Conservation (phyloP, 2,797 vertebrate species). For the Sebastes iracundus region DNA sequence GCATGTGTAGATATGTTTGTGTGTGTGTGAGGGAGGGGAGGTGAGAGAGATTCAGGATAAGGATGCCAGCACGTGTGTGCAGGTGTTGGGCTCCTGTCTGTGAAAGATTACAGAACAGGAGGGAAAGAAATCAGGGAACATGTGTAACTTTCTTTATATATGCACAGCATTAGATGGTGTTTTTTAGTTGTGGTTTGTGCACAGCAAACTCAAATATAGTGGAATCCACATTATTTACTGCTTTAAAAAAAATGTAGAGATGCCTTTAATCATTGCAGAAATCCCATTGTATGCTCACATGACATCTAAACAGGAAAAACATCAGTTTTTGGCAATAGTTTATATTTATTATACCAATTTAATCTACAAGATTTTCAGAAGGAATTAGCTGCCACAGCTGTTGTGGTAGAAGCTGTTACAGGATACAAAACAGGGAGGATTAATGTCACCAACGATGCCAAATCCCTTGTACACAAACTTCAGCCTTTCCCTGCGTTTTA, state of each 20-base stretch:
- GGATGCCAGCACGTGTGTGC: not conserved
- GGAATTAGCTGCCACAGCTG: slow-evolving; percentile 15
- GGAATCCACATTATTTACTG: not conserved
- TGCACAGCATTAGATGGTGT: not conserved
- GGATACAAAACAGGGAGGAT: slow-evolving; percentile 42
- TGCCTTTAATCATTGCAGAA: not conserved
- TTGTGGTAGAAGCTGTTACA: slow-evolving; percentile 6
- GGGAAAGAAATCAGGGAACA: not conserved
- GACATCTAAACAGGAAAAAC: not conserved
- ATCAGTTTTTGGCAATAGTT: not conserved
- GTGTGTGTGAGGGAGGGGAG: not conserved
- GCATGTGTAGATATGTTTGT: not conserved
- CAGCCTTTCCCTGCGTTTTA: not conserved
- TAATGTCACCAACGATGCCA: slow-evolving; percentile 52
- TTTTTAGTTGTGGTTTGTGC: not conserved
- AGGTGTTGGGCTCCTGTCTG: not conserved
- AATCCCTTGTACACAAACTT: slow-evolving; percentile 44
- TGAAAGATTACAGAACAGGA: not conserved
- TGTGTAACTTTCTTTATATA: not conserved
- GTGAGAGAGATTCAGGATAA: not conserved
- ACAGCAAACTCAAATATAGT: not conserved
- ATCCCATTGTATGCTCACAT: not conserved
- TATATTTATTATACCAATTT: not conserved
- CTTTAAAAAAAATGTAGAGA: not conserved
- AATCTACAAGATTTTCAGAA: slow-evolving; percentile 8